Evolutionary conservation across 35 echinoderm and acorn worm species (phyloP).

Genomic region (Eucidaris tribuloides): DNA sequence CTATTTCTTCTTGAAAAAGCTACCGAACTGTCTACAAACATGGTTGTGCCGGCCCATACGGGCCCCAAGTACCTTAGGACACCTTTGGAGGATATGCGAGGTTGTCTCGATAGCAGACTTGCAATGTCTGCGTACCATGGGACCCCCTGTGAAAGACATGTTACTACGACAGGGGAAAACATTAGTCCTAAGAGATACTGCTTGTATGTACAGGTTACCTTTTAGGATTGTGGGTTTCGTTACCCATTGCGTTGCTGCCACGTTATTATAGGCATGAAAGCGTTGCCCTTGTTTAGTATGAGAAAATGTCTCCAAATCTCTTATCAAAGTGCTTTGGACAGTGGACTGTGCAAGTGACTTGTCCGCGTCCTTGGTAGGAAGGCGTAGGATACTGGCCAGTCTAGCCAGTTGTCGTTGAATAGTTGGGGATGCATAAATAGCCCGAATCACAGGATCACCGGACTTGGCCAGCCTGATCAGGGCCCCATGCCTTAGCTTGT

Average conservation of each 20-base stretch:
- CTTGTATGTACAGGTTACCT: neutral
- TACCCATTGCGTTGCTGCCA: neutral
- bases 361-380: neutral
- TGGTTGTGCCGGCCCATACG: neutral
- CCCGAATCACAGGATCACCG: neutral
- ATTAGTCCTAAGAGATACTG: neutral
- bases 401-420: neutral
- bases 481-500: neutral
- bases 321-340: neutral
- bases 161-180: neutral
- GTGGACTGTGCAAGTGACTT: neutral
- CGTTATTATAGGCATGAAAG: neutral
- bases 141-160: neutral
- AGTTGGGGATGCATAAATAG: neutral
- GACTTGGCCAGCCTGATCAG: neutral
- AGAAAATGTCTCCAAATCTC: neutral
- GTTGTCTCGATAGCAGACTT: neutral
- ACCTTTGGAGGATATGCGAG: neutral
- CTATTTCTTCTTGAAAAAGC: neutral
- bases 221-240: neutral
- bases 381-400: neutral
- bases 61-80: neutral
- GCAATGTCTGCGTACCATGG: neutral
- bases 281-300: slow-evolving; percentile 1
- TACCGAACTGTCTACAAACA: neutral